A percentile compares a stretch with the other conserved stretches of the same genome.
Evolutionary conservation across 2,113 vertebrate species (phyloP).

Genomic region (Panthera uncia): DNA sequence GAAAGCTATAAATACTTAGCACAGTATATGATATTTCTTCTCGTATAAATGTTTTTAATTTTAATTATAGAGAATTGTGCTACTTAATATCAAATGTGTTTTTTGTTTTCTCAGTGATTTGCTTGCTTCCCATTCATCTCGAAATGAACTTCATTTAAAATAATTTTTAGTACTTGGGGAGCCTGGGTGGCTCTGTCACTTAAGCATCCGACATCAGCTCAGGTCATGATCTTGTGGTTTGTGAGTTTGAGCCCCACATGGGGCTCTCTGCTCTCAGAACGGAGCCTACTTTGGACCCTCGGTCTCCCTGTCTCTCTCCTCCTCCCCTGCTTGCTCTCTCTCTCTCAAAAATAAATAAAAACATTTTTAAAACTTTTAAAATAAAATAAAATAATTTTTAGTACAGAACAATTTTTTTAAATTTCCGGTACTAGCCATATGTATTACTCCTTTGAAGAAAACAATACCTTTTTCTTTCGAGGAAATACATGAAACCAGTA

Average conservation of each 20-base stretch:
- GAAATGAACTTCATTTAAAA: conserved; percentile 29
- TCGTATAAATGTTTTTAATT: background rate
- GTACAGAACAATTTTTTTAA: background rate
- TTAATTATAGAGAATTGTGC: background rate
- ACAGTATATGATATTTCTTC: background rate
- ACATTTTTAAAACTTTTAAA: no score
- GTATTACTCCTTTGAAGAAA: conserved; percentile 20
- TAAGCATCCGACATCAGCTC: no score
- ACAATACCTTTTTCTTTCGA: background rate
- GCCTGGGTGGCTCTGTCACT: no score
- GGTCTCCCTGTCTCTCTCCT: no score
- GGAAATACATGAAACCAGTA: background rate
- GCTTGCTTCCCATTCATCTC: background rate
- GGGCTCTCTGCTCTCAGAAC: no score
- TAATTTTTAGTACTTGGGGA: background rate
- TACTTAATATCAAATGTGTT: background rate
- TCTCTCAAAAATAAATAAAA: no score
- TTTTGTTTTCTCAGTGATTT: conserved; percentile 28
- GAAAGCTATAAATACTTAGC: conserved; percentile 54
- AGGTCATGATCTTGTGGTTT: no score
- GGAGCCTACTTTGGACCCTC: no score
- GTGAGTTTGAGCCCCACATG: no score
- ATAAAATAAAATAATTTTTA: conserved; percentile 11
- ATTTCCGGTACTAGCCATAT: background rate
- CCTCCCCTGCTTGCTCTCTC: no score